Evolutionary conservation across 2,113 vertebrate species (phyloP), one percentile per base, ranked within the genome.

Genomic region (Manacus vitellinus): DNA sequence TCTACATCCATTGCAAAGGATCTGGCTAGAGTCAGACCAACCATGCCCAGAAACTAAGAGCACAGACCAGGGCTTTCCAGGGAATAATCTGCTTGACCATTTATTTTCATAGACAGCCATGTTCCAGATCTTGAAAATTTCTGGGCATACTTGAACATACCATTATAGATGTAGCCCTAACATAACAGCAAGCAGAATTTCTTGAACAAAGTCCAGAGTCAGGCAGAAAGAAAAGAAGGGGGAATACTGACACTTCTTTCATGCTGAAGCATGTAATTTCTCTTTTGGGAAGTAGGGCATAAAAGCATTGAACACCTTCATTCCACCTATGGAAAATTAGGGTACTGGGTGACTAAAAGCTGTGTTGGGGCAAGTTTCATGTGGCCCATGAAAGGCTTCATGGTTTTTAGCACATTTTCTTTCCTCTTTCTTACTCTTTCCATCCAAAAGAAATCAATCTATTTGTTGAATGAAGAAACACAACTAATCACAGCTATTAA

Each of bases 401-500:
- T 73, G 18, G 21, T 88, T 79, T n/a, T 85, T 65, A 73, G n/a
- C 4, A 61, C 4, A 59, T 75, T 54, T 94, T 83, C 33, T 79
- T 94, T 62, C 73, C 14, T 6, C 5, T 89, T 91, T 76, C 67
- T 79, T 83, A 14, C 9, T 84, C 22, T 31, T 89, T 62, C 23
- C 15, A 80, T 82, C 54, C 28, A 71, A 78, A 72, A 49, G 14
- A 79, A 80, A 74, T 58, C 0, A 78, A 15, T 84, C 68, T 41
- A 33, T 79, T 85, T 85, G 37, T 91, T 89, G 66, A 82, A 81
- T 76, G 49, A 89, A 79, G 81, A 92, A 82, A 88, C 58, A 92
- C 33, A 85, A 58, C 41, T 85, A 94, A 94, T 89, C 71, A 76
- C 44, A 91, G 21, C 28, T 89, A 56, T 70, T 94, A 76, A 91